A percentile compares a stretch with the other conserved stretches of the same genome.
Conservation (phyloP, 2,888 invertebrate species). For the Mythimna lalbum region DNA sequence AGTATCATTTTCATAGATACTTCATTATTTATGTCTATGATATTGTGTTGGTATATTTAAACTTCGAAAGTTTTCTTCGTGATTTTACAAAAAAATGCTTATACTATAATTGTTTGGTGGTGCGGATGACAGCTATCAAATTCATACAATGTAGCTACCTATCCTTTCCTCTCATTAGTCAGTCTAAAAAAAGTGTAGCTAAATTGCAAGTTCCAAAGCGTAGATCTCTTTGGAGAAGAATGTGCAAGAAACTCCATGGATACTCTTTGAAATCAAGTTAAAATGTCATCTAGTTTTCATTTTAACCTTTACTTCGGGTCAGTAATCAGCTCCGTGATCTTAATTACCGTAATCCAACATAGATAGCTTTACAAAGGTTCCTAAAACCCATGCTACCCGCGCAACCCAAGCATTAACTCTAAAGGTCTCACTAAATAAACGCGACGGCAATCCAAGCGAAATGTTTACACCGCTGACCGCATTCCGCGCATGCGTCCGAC, state of each 20-base stretch:
- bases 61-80: no score
- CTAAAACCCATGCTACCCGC: slow-evolving; percentile 13
- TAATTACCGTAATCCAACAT: neutral
- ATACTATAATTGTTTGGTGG: no score
- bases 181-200: no score
- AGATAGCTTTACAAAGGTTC: slow-evolving; percentile 6
- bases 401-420: slow-evolving; percentile 37
- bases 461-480: slow-evolving; percentile 77
- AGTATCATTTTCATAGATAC: neutral
- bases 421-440: slow-evolving; percentile 57
- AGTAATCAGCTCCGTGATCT: neutral
- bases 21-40: neutral
- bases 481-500: slow-evolving; percentile 75
- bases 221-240: no score
- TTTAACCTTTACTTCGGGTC: neutral
- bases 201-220: no score
- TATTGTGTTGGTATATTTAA: neutral
- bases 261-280: no score
- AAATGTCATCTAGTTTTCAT: neutral
- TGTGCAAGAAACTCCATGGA: no score
- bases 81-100: neutral
- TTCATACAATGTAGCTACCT: no score
- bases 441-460: slow-evolving; percentile 57
- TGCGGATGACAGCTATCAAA: no score
- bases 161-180: no score